Evolutionary conservation across 2,888 invertebrate genomes (phyloP).

Genomic region (Clunio marinus): DNA sequence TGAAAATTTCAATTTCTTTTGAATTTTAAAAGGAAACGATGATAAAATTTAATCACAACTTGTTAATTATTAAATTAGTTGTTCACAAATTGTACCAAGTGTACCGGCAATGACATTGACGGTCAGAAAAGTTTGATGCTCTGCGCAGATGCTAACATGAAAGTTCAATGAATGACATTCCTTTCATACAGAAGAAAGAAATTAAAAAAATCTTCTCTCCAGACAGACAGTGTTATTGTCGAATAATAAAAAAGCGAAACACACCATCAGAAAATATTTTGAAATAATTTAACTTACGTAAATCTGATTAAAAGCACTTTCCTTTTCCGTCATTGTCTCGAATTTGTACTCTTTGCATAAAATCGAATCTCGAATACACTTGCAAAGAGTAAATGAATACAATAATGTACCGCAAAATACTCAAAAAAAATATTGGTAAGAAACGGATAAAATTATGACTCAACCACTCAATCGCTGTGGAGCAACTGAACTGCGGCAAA

Average conservation of each 20-base stretch:
- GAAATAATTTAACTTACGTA: slow-evolving; percentile 14
- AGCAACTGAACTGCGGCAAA: not conserved
- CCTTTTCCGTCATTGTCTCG: slow-evolving; percentile 18
- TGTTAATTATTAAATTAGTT: not conserved
- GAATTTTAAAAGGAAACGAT: not conserved
- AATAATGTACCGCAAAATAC: not conserved
- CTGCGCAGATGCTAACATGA: slow-evolving; percentile 26
- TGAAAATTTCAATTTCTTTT: not conserved
- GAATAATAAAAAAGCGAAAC: no score
- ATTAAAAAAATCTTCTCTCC: no score
- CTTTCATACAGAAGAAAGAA: no score
- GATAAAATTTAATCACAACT: not conserved
- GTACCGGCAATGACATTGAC: not conserved
- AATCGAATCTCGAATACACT: slow-evolving; percentile 10
- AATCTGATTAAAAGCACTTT: slow-evolving; percentile 17
- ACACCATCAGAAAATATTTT: not conserved
- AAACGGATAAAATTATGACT: slow-evolving; percentile 1
- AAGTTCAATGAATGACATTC: slow-evolving; percentile 30
- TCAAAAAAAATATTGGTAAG: no score
- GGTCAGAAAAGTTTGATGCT: not conserved
- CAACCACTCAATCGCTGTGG: not conserved
- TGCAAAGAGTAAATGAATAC: not conserved
- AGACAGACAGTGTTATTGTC: no score
- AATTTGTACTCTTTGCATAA: slow-evolving; percentile 12
- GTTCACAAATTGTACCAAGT: no score